phyloP scores from a whole-genome alignment of 2,888 invertebrate genomes.

The Cantharis lateralis region DNA sequence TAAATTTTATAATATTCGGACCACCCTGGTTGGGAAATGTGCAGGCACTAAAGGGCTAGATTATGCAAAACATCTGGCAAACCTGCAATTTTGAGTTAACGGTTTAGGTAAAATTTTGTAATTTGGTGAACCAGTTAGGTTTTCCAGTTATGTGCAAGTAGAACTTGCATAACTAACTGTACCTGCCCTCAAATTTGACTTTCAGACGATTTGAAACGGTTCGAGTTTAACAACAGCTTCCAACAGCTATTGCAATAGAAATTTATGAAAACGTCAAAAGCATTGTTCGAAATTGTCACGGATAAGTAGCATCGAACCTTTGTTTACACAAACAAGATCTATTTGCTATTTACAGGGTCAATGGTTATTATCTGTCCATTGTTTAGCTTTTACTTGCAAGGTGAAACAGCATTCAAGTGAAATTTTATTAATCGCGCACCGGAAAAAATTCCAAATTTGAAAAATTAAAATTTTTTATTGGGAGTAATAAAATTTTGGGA shows the following conservation, averaged over 20 bases:
- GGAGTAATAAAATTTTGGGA: constrained; percentile 32
- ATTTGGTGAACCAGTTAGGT: neutral
- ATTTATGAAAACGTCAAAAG: constrained; percentile 19
- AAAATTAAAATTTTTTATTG: neutral
- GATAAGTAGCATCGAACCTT: constrained; percentile 26
- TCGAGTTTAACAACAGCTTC: neutral
- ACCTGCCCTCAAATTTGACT: constrained; percentile 1
- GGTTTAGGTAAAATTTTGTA: neutral
- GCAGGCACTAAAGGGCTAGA: neutral
- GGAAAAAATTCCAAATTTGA: neutral
- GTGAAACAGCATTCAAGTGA: neutral
- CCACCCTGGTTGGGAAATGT: neutral
- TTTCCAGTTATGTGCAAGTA: neutral
- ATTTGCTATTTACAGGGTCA: constrained; percentile 13
- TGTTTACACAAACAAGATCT: constrained; percentile 24
- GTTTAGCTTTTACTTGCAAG: neutral
- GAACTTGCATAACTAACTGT: neutral
- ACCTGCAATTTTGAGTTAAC: neutral
- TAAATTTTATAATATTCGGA: no score
- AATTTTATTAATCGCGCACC: neutral
- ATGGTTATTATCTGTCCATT: neutral
- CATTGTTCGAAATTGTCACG: constrained; percentile 25
- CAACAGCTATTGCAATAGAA: neutral
- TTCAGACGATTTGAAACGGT: constrained; percentile 11
- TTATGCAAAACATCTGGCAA: neutral